A percentile compares a stretch with the other conserved stretches of the same genome.
Evolutionary conservation across 2,888 invertebrate species (phyloP).

Genomic region (Tetanocera ferruginea): DNA sequence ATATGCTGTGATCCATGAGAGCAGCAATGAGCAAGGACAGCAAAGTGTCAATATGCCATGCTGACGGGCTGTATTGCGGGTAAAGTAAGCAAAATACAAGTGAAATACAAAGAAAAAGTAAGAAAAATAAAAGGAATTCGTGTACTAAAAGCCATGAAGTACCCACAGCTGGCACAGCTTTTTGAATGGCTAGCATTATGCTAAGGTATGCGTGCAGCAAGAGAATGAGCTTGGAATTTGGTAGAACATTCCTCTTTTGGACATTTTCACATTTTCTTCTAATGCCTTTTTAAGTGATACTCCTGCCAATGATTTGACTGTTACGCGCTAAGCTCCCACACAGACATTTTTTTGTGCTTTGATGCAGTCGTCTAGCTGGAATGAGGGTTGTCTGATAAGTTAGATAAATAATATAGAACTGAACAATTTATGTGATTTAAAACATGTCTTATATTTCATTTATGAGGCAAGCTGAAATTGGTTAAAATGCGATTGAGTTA

Average conservation of each 20-base stretch:
- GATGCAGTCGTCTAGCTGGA: too few species aligned
- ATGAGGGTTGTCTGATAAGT: too few species aligned
- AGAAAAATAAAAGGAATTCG: neutral
- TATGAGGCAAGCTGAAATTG: too few species aligned
- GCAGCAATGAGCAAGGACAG: conserved; percentile 5
- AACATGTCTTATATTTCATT: too few species aligned
- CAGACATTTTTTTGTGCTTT: neutral
- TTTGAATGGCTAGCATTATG: conserved; percentile 17
- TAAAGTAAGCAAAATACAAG: neutral
- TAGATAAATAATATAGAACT: neutral
- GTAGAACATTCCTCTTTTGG: conserved; percentile 28
- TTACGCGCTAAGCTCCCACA: neutral
- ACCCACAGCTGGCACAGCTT: too few species aligned
- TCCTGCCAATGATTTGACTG: conserved; percentile 41
- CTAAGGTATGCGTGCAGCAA: conserved; percentile 17
- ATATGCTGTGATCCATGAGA: conserved; percentile 48
- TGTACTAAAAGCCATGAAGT: neutral
- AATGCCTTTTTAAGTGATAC: conserved; percentile 60
- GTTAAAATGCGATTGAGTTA: too few species aligned
- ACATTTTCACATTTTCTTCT: conserved; percentile 44
- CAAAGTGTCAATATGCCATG: neutral
- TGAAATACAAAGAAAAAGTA: neutral
- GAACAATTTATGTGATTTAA: too few species aligned
- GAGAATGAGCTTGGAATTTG: neutral
- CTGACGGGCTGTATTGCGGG: neutral